Evolutionary conservation across 2,888 invertebrate genomes (phyloP), one percentile per base, ranked within the genome.

Genomic region (Craniophora ligustri): DNA sequence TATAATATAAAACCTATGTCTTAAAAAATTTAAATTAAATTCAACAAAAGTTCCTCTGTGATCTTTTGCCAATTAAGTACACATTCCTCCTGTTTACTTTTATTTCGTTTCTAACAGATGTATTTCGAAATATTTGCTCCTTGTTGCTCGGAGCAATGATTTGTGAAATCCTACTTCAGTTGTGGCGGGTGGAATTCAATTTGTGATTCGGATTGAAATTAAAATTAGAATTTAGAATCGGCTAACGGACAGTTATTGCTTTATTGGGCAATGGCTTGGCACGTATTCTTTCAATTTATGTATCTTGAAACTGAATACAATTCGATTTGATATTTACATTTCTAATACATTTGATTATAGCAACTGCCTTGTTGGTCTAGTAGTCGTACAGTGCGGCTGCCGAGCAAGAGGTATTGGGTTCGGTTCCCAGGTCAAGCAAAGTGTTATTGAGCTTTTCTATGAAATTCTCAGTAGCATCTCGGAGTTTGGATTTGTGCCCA

Each of bases 91-190:
- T 3, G 11, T 41, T 14, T 31, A 11, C 10, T 5, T 6, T 13
- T 23, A 3, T 39, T 2, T 21, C 16, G 14, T 31, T 3, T 8
- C 5, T 21, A 35, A 61, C 5, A 5, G 36, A 41, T 26, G 11
- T 13, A 38, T 61, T 35, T 40, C 34, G 39, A 34, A 60, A 31
- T 30, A 30, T 60, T 60, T 30, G 23, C 23, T 26, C n/a, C 28
- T 18, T 2, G 18, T 19, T 11, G 45, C 26, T 4, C n/a, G n/a
- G 26, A 26, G 14, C 30, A 44, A 35, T 31, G 35, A 31, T 44
- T 60, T 42, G 30, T 40, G 30, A 51, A 40, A 44, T 51, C 13
- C 2, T n/a, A 19, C 19, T 30, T 23, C 18, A 28, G 2, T 28
- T 21, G 32, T 19, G 21, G 35, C 8, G 21, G 23, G 30, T 30